A percentile compares a stretch with the other conserved stretches of the same genome.
Conservation (phyloP, 2,113 vertebrate genomes). For the Galemys pyrenaicus region DNA sequence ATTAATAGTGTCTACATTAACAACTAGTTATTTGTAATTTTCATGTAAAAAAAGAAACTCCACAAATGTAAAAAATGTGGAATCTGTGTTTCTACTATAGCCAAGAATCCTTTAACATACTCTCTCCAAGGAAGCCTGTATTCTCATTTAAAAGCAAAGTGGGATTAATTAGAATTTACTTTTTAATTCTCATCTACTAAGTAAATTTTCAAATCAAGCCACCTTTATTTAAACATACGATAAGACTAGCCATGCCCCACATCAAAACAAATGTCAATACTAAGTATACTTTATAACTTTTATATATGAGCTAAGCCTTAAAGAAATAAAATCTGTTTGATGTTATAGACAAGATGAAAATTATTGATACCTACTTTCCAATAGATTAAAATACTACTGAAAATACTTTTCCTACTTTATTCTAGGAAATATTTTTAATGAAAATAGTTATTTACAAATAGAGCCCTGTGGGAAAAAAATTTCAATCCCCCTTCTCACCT, state of each 20-base stretch:
- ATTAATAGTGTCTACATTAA: not conserved
- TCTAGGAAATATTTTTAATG: not conserved
- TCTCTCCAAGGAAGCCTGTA: not conserved
- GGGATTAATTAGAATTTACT: conserved; percentile 27
- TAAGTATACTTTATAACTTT: not conserved
- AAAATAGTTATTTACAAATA: conserved; percentile 16
- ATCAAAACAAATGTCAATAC: not conserved
- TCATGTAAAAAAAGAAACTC: not conserved
- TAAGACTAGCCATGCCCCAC: not conserved
- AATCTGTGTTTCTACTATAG: not conserved
- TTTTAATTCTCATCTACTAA: conserved; percentile 61
- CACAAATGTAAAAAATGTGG: not conserved
- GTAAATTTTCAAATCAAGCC: conserved; percentile 62
- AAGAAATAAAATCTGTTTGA: conserved; percentile 17
- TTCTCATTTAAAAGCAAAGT: conserved; percentile 43
- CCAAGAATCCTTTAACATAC: conserved; percentile 5
- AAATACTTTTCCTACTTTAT: not conserved
- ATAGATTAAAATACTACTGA: not conserved
- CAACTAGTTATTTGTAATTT: conserved; percentile 19
- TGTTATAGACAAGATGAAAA: not conserved
- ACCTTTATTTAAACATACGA: conserved; percentile 64
- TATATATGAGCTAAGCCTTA: not conserved
- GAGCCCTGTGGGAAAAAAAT: not conserved
- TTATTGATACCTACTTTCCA: not conserved
- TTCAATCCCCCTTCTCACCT: not conserved